phyloP scores from a whole-genome alignment of 2,888 invertebrate genomes.

The Ennomos erosarius region DNA sequence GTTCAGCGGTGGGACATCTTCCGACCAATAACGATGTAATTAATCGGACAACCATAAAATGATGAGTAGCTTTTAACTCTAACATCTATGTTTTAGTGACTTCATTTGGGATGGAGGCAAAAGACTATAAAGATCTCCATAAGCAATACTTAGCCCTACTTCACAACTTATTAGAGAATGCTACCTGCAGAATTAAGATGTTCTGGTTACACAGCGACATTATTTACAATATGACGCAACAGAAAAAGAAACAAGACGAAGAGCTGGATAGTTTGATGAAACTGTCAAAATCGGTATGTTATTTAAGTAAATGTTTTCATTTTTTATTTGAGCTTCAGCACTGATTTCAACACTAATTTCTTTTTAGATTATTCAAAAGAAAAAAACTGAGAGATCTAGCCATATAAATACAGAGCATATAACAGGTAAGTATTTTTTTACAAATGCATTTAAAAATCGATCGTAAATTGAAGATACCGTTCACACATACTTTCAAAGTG shows the following conservation, averaged over 20 bases:
- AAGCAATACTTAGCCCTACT: neutral
- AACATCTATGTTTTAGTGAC: neutral
- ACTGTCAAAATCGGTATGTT: neutral
- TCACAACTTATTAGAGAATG: neutral
- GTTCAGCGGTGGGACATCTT: too few relatives aligned
- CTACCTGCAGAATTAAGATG: neutral
- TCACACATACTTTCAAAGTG: too few relatives aligned
- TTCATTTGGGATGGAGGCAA: neutral
- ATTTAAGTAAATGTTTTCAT: too few relatives aligned
- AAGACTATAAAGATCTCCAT: neutral
- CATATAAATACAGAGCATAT: neutral
- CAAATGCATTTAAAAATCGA: too few relatives aligned
- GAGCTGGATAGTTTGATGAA: neutral
- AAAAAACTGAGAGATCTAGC: neutral
- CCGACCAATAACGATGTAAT: too few relatives aligned
- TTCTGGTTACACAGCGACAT: neutral
- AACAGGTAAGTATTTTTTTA: neutral
- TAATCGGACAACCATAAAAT: too few relatives aligned
- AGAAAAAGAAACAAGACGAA: conserved; percentile 3
- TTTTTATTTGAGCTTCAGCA: too few relatives aligned
- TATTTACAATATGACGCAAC: neutral
- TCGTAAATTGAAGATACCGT: too few relatives aligned
- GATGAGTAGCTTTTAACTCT: neutral
- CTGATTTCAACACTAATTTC: neutral
- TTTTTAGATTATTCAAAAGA: neutral